A percentile compares a stretch with the other conserved stretches of the same genome.
These are phyloP conservation scores for Ophion ventricosus DNA, from an alignment of 2,888 invertebrate species.

Conservation along the genomic window DNA sequence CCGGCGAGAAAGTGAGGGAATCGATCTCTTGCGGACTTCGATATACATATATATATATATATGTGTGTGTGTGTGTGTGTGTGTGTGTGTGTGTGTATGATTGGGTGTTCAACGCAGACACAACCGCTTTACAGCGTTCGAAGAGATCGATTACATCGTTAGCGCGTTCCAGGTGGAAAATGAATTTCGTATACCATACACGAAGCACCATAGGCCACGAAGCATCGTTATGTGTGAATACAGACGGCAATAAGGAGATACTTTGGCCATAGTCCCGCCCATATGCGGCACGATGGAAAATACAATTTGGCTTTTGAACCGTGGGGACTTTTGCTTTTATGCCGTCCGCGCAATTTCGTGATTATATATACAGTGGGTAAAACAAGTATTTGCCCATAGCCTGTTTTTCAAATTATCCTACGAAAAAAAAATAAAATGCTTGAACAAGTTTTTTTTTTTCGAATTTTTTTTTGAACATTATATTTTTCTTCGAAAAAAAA, in stretches of 20 bases:
- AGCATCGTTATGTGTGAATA: slow-evolving; percentile 48
- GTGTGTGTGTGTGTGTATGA: neutral
- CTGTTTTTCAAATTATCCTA: no score
- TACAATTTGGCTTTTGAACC: slow-evolving; percentile 58
- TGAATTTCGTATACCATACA: slow-evolving; percentile 70
- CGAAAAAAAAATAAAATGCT: no score
- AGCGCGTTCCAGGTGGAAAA: slow-evolving; percentile 71
- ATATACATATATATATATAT: neutral
- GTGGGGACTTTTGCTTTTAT: slow-evolving; percentile 16
- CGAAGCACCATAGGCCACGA: slow-evolving; percentile 49
- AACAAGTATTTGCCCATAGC: no score
- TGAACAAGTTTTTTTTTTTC: no score
- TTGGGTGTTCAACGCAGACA: neutral
- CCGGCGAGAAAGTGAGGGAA: slow-evolving; percentile 64
- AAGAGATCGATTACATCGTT: slow-evolving; percentile 72
- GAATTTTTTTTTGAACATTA: no score
- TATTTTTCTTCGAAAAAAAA: no score
- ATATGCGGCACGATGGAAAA: slow-evolving; percentile 44
- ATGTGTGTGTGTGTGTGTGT: neutral
- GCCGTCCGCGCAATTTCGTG: slow-evolving; percentile 60
- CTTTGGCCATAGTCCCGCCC: slow-evolving; percentile 28
- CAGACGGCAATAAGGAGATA: slow-evolving; percentile 46
- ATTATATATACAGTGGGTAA: neutral
- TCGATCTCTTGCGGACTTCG: slow-evolving; percentile 44
- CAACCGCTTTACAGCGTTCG: slow-evolving; percentile 56